These are phyloP conservation scores for Exocentrus adspersus DNA, from an alignment of 2,888 invertebrate species.

Conservation along the genomic window DNA sequence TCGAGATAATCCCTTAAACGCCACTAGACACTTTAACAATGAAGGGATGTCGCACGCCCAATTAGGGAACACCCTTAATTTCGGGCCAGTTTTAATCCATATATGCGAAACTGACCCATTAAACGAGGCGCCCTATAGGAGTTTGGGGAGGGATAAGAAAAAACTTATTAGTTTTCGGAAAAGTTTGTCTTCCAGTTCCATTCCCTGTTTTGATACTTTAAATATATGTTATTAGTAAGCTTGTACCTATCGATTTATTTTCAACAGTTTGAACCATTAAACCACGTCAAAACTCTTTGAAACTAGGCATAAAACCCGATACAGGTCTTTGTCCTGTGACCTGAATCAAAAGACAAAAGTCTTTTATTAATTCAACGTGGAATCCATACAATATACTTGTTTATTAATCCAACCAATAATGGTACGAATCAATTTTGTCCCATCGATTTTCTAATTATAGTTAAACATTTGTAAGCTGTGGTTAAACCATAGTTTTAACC, in stretches of 20 bases:
- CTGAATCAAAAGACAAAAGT: neutral
- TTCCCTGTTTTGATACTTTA: too few relatives aligned
- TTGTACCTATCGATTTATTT: too few relatives aligned
- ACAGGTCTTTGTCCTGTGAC: neutral
- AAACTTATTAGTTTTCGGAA: too few relatives aligned
- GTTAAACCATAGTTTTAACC: too few relatives aligned
- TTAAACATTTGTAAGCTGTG: too few relatives aligned
- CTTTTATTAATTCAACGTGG: neutral
- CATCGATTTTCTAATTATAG: constrained; percentile 19
- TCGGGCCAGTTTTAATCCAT: constrained; percentile 14
- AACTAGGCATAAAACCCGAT: neutral
- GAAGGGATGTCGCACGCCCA: constrained; percentile 53
- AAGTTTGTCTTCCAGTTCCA: too few relatives aligned
- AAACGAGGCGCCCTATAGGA: too few relatives aligned
- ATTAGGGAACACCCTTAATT: constrained; percentile 53
- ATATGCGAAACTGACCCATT: constrained; percentile 8
- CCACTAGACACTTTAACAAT: constrained; percentile 56
- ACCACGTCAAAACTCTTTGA: too few relatives aligned
- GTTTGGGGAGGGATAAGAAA: too few relatives aligned
- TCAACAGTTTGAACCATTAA: too few relatives aligned
- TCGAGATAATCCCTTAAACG: constrained; percentile 58
- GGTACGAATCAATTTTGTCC: constrained; percentile 11
- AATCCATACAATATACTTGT: too few relatives aligned
- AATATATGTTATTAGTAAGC: too few relatives aligned
- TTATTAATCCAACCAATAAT: neutral